Evolutionary conservation across 2,888 invertebrate species (phyloP), one percentile per base, ranked within the genome.

Genomic region (Hyposoter dolosus): DNA sequence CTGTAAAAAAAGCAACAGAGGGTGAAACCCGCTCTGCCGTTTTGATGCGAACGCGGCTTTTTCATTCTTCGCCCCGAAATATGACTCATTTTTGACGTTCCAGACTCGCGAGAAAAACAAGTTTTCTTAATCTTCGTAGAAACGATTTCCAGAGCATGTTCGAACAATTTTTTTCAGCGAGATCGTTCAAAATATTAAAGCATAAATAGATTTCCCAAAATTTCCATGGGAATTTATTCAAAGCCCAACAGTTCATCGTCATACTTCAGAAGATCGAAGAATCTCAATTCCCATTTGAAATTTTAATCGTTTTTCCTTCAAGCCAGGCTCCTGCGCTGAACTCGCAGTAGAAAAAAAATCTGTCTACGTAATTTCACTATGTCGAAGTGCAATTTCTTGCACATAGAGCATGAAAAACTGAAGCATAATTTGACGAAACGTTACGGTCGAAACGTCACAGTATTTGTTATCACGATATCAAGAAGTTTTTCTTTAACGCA

Each of bases 1-100:
- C 43, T 50, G 50, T 15, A 23, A 45, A 63, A 47, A 32, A 66
- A 63, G 12, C 35, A 35, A 15, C 9, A 63, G 60, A 60, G 32
- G 56, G 63, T 28, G 47, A 53, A 50, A 56, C 47, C 63, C 71
- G 71, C 47, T 71, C 56, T 35, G 65, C 63, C n/a, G 28, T 76
- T 85, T 65, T 65, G 79, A 85, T 71, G 79, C 43, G 50, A 50
- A 82, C 75, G 63, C 63, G 53, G 10, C 45, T 77, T 53, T 50
- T 43, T 72, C 15, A 32, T 23, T 10, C 23, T n/a, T 28, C 10
- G 23, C 68, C 43, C 1, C 75, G 66, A 75, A 74, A 82, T 60
- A 69, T 74, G 63, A 50, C 74, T 75, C 32, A 85, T 75, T 63
- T 77, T 75, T 79, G 75, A 85, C 69, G 43, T 68, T 40, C 23